Evolutionary conservation across 2,797 vertebrate genomes (phyloP).

Genomic region (Limnodromus scolopaceus): DNA sequence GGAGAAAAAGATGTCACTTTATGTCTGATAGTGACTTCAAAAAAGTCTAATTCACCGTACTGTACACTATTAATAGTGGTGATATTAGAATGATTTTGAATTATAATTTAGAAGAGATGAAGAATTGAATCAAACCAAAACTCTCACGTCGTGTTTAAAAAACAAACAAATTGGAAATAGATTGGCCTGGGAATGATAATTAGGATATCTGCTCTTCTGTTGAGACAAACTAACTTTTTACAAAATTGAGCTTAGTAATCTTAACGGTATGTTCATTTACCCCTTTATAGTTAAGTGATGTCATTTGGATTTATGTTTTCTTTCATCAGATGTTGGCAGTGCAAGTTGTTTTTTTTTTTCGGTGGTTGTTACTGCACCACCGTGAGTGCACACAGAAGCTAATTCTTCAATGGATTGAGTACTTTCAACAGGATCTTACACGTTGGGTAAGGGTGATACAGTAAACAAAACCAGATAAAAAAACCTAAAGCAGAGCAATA

Average conservation of each 20-base stretch:
- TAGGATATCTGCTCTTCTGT: not conserved
- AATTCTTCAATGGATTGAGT: not conserved
- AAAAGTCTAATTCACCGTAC: not conserved
- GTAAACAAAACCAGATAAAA: not conserved
- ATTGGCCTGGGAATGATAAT: not conserved
- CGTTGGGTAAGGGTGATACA: not conserved
- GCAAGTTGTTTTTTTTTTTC: not conserved
- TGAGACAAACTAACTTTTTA: not conserved
- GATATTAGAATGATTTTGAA: not conserved
- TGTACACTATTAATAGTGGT: not conserved
- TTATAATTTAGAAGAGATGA: not conserved
- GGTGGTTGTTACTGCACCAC: not conserved
- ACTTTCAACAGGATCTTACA: not conserved
- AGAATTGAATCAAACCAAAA: not conserved
- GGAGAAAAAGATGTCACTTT: not conserved
- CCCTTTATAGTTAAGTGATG: not conserved
- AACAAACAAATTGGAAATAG: not conserved
- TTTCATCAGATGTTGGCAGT: not conserved
- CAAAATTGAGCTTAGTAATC: not conserved
- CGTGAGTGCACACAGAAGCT: fast-evolving
- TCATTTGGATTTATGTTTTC: not conserved
- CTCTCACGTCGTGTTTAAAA: not conserved
- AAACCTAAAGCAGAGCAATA: not conserved
- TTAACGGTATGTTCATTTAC: not conserved
- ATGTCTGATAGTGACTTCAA: not conserved